Percentiles rank a stretch among this genome's conserved stretches.
phyloP scores from a whole-genome alignment of 2,113 vertebrate genomes.

The Pteronura brasiliensis region DNA sequence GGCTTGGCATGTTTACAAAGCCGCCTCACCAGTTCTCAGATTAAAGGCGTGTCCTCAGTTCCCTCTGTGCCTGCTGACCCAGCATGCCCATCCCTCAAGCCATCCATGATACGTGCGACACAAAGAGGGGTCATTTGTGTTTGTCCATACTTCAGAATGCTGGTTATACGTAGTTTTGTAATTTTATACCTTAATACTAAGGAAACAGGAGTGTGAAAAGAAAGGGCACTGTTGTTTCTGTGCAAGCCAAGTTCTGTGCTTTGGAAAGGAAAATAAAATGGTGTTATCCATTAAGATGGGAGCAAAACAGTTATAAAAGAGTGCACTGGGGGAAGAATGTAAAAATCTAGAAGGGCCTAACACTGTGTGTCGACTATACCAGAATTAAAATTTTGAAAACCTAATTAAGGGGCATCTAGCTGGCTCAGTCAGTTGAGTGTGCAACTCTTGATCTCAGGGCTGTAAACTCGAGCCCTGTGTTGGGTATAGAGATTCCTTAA shows the following conservation, averaged over 20 bases:
- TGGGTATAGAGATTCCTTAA: neutral
- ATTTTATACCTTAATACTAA: neutral
- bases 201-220: neutral
- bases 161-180: neutral
- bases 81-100: neutral
- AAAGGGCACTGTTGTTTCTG: neutral
- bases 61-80: neutral
- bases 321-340: neutral
- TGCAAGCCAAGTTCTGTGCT: neutral
- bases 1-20: neutral
- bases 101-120: neutral
- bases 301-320: neutral
- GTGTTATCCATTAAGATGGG: neutral
- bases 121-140: neutral
- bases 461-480: neutral
- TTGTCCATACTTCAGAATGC: neutral
- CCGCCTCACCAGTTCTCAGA: neutral
- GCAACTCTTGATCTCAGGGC: neutral
- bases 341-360: neutral
- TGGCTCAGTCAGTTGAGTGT: neutral
- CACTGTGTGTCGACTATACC: neutral
- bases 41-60: neutral
- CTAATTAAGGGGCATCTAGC: neutral
- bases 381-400: neutral
- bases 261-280: neutral